Conservation (phyloP, 2,888 invertebrate genomes). For the Strigamia maritima region DNA sequence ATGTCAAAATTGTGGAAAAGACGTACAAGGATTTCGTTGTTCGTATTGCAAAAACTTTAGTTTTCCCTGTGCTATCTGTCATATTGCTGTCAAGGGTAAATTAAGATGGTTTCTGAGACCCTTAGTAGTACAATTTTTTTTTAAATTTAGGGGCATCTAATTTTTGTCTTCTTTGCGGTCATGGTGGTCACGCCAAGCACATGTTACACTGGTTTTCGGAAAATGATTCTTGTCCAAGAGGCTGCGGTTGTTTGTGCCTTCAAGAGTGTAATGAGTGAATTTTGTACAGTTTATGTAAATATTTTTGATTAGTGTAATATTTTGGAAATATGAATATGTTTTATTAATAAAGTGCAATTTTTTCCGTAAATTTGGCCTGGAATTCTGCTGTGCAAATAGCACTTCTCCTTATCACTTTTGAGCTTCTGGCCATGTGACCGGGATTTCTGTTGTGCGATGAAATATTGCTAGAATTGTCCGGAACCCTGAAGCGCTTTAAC, state of each 20-base stretch:
- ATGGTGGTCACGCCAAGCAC: conserved; percentile 86
- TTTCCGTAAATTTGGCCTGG: too few relatives aligned
- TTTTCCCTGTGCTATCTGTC: conserved; percentile 79
- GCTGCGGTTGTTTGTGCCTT: conserved; percentile 87
- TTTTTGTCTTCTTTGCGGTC: conserved; percentile 85
- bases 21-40: conserved; percentile 63
- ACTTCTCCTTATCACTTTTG: too few relatives aligned
- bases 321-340: too few relatives aligned
- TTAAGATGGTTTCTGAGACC: not conserved
- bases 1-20: conserved; percentile 67
- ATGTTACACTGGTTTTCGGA: conserved; percentile 77
- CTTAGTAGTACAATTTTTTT: conserved; percentile 36
- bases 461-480: too few relatives aligned
- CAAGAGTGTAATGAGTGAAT: conserved; percentile 60
- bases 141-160: conserved; percentile 59
- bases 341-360: too few relatives aligned
- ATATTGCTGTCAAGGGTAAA: conserved; percentile 74
- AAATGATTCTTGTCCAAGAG: conserved; percentile 78
- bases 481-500: too few relatives aligned
- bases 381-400: too few relatives aligned
- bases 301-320: too few relatives aligned
- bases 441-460: too few relatives aligned
- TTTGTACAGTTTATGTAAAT: too few relatives aligned
- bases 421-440: too few relatives aligned
- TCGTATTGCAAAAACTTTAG: conserved; percentile 68